A percentile compares a stretch with the other conserved stretches of the same genome.
Conservation (phyloP, 2,797 vertebrate species). For the Thaleichthys pacificus region DNA sequence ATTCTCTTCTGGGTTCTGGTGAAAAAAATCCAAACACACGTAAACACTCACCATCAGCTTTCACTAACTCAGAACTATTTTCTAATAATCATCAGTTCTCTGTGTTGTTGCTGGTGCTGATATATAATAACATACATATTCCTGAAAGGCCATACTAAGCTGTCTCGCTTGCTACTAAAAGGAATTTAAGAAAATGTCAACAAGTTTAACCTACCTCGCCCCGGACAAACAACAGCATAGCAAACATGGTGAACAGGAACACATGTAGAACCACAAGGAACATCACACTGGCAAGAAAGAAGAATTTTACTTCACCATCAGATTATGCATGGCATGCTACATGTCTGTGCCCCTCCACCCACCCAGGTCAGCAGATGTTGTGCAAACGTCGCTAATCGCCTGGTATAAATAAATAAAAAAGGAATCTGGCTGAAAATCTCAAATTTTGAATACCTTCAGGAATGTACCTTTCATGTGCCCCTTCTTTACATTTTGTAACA, state of each 20-base stretch:
- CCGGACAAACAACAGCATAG: conserved; percentile 78
- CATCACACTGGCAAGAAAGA: conserved; percentile 60
- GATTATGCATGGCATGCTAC: not conserved
- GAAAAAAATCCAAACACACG: not conserved
- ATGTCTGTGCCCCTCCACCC: not conserved
- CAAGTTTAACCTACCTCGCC: conserved; percentile 65
- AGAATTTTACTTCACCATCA: not conserved
- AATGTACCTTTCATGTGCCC: too few relatives aligned
- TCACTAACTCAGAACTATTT: not conserved
- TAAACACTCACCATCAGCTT: not conserved
- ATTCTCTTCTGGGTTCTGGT: conserved; percentile 64
- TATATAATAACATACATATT: not conserved
- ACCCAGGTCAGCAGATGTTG: not conserved
- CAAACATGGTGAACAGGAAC: conserved; percentile 78
- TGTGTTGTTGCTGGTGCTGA: not conserved
- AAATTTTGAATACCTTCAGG: too few relatives aligned
- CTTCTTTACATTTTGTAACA: not conserved
- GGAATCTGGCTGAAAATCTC: too few relatives aligned
- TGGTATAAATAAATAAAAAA: not conserved
- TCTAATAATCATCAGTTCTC: not conserved
- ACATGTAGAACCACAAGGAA: conserved; percentile 77
- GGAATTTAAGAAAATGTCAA: not conserved
- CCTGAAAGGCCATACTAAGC: too few relatives aligned
- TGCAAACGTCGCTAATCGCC: not conserved
- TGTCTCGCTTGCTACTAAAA: too few relatives aligned